Base-by-base conservation (phyloP, 64 coral and sea anemone species). In the Stichodactyla mertensii region DNA sequence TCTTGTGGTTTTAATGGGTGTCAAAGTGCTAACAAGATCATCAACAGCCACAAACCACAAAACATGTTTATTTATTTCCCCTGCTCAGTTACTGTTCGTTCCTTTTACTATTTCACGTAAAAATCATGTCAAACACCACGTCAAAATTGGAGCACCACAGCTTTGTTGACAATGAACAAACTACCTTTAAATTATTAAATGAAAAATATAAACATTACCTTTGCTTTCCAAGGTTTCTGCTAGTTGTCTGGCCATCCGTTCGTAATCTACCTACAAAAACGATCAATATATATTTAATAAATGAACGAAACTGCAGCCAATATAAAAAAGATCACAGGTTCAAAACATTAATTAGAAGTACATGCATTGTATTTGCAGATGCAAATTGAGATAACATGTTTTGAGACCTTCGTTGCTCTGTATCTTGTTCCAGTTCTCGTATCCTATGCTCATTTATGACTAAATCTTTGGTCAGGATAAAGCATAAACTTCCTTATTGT, bases 241-340 rank as follows among this genome's bases (percentile, higher is more conserved):
- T 4, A 92, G 85, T 54, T 92, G 90, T 31, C 80, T 86, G 26
- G 90, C 90, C 90, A 92, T 92, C 64, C 80, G 87, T 53, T 92
- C 85, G 78, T 87, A 92, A 51, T 92, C 90, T 53, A 92, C 77
- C 90, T 92, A 74, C n/a, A 83, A 82, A 80, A 12, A 58, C 3
- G 27, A 11, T 74, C 13, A 11, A 74, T 6, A 74, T 9, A 31
- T 9, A 74, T 71, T 66, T n/a, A 66, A 66, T 74, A 19, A 31
- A 27, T 74, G 22, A n/a, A 58, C 14, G 56, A 58, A 15, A 11
- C 56, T 9, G 56, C 66, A 74, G 11, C 24, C 22, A 13, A 13
- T 7, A 66, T n/a, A 7, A 74, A 74, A 74, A 31, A 23, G 27
- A 74, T 74, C 36, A 19, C 19, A 16, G 18, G 16, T 69, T 22